These are phyloP conservation scores for Triops cancriformis DNA, from an alignment of 1,140 invertebrate genomes.

Conservation along the genomic window DNA sequence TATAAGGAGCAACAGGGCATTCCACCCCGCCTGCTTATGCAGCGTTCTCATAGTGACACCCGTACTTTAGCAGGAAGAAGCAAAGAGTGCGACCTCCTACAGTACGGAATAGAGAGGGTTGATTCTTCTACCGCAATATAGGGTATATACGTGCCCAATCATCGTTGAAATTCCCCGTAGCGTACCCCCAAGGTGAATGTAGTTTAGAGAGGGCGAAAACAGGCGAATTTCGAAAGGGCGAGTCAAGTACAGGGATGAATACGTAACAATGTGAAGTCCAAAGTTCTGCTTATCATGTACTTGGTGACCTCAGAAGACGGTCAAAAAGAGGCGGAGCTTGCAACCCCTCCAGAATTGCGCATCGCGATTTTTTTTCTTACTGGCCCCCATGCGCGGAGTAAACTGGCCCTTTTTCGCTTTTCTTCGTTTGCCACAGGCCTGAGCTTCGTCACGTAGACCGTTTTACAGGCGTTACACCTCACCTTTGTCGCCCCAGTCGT, in stretches of 20 bases:
- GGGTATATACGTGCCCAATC: no score
- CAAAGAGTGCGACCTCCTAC: neutral
- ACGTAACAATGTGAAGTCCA: neutral
- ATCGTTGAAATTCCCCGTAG: no score
- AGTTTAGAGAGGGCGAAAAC: no score
- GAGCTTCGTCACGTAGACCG: neutral
- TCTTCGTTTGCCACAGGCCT: neutral
- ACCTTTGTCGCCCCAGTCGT: neutral
- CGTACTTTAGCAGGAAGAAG: neutral
- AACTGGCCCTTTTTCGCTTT: neutral
- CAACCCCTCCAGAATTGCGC: neutral
- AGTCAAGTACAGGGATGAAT: no score
- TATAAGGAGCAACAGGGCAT: neutral
- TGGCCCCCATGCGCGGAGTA: neutral
- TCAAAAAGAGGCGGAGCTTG: neutral
- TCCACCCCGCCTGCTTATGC: neutral
- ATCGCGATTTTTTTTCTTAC: neutral
- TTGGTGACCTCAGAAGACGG: neutral
- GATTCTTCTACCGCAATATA: no score
- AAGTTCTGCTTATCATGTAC: neutral
- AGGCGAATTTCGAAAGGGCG: no score
- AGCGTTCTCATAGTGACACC: neutral
- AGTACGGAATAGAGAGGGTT: neutral
- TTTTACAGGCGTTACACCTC: neutral
- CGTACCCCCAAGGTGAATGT: no score